Evolutionary conservation across 1,140 invertebrate species (phyloP).

Genomic region (Melanaphis sacchari): DNA sequence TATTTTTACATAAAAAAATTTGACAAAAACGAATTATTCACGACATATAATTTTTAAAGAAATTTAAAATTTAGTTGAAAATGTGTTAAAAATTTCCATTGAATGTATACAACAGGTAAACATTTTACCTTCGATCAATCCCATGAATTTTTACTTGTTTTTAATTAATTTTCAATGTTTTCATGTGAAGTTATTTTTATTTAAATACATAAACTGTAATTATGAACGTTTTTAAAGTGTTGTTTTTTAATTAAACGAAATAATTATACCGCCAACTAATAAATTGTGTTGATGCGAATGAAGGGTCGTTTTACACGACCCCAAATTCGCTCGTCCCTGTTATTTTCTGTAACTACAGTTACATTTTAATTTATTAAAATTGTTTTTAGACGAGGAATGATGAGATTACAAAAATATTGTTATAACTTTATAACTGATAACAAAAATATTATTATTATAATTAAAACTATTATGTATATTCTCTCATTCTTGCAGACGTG

Average conservation of each 20-base stretch:
- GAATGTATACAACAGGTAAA: too few species aligned
- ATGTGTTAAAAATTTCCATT: too few species aligned
- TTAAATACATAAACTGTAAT: neutral
- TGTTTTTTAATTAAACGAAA: slow-evolving; percentile 32
- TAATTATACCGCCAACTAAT: neutral
- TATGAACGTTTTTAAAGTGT: neutral
- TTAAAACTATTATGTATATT: neutral
- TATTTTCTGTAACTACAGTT: neutral
- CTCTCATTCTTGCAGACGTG: neutral
- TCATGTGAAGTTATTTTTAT: neutral
- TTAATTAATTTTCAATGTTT: neutral
- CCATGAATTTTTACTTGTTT: neutral
- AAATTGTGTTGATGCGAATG: neutral
- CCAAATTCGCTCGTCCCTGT: neutral
- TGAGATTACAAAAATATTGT: neutral
- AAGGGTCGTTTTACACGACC: slow-evolving; percentile 2
- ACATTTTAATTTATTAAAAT: slow-evolving; percentile 24
- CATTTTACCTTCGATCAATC: neutral
- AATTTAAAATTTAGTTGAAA: too few species aligned
- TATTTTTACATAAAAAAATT: too few species aligned
- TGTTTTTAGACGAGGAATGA: neutral
- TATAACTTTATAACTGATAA: neutral
- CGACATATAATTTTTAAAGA: too few species aligned
- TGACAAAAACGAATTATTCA: too few species aligned
- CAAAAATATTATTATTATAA: neutral